These are phyloP conservation scores for Escarpia spicata DNA, from an alignment of 2,888 invertebrate species.

Conservation along the genomic window DNA sequence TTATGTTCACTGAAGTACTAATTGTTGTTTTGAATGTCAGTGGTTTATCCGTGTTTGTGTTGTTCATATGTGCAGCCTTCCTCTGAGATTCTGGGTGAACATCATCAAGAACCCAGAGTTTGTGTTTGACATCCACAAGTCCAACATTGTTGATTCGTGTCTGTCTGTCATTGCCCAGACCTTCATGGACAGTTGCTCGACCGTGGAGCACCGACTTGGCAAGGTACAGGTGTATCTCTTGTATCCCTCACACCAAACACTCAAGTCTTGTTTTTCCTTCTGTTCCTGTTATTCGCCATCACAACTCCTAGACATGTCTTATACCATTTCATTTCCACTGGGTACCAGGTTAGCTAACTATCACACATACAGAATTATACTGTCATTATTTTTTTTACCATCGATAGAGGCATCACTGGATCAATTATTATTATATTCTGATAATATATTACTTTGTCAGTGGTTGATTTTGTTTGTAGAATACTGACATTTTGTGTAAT, in stretches of 20 bases:
- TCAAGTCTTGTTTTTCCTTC: not conserved
- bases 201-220: constrained; percentile 96
- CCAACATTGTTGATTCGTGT: constrained; percentile 97
- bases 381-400: too few relatives aligned
- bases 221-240: constrained; percentile 68
- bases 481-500: too few relatives aligned
- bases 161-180: constrained; percentile 99
- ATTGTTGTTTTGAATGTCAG: not conserved
- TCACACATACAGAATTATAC: too few relatives aligned
- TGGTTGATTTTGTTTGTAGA: too few relatives aligned
- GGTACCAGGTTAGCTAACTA: not conserved
- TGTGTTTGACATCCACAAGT: constrained; percentile 97
- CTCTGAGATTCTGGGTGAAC: constrained; percentile 95
- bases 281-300: not conserved
- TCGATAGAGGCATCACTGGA: too few relatives aligned
- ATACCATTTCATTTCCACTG: not conserved
- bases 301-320: not conserved
- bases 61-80: constrained; percentile 66
- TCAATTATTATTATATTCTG: too few relatives aligned
- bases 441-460: too few relatives aligned
- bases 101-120: constrained; percentile 99
- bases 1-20: too few relatives aligned
- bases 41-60: not conserved
- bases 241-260: not conserved
- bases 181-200: constrained; percentile 99